These are phyloP conservation scores for Bombylius major DNA, from an alignment of 2,888 invertebrate genomes.

Conservation along the genomic window DNA sequence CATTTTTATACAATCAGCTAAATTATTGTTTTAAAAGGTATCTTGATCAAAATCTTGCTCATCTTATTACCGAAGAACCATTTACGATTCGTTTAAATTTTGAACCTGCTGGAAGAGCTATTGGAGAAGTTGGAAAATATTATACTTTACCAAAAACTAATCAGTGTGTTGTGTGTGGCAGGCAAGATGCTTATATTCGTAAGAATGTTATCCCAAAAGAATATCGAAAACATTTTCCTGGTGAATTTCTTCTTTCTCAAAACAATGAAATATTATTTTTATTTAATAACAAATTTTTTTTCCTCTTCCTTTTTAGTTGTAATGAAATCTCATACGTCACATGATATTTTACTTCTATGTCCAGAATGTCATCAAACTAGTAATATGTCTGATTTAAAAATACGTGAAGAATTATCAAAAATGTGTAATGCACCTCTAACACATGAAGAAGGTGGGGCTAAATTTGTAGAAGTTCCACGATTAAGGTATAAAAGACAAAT, in stretches of 20 bases:
- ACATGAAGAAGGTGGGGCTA: conserved; percentile 22
- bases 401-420: conserved; percentile 46
- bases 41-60: conserved; percentile 40
- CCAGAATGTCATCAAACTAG: conserved; percentile 56
- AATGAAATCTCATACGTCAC: conserved; percentile 70
- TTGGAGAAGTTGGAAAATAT: conserved; percentile 56
- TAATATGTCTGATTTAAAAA: conserved; percentile 47
- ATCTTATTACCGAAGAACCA: conserved; percentile 36
- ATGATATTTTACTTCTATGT: conserved; percentile 66
- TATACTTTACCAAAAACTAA: conserved; percentile 60
- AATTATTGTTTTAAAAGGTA: conserved; percentile 22
- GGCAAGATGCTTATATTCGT: conserved; percentile 50
- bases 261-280: background rate
- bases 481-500: conserved; percentile 24
- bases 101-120: conserved; percentile 62
- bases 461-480: conserved; percentile 32
- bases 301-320: conserved; percentile 39
- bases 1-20: background rate
- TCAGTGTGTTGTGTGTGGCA: conserved; percentile 68
- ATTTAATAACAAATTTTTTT: background rate
- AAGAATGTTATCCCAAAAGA: conserved; percentile 76
- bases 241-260: conserved; percentile 29
- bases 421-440: conserved; percentile 53
- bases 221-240: conserved; percentile 63
- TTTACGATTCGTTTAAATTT: conserved; percentile 59